Evolutionary conservation across 2,888 invertebrate genomes (phyloP).

Genomic region (Napeogenes inachia): DNA sequence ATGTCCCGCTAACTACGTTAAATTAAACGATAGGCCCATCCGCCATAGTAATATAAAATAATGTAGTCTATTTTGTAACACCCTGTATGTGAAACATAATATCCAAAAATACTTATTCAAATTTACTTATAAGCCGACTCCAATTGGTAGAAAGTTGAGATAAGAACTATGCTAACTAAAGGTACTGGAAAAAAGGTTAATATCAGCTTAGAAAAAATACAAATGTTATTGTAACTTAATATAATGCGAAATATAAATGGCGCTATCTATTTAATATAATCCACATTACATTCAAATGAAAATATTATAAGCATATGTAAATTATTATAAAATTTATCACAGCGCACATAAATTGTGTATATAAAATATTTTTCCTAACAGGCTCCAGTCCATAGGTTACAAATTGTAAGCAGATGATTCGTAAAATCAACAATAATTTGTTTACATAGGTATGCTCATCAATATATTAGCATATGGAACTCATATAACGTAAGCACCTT

Average conservation of each 20-base stretch:
- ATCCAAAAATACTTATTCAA: too few relatives aligned
- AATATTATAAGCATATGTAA: background rate
- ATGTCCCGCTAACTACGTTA: too few relatives aligned
- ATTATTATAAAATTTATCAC: background rate
- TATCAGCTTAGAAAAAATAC: conserved; percentile 1
- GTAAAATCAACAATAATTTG: conserved; percentile 10
- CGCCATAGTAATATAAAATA: too few relatives aligned
- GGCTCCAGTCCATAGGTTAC: background rate
- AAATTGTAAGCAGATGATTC: conserved; percentile 1
- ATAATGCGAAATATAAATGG: background rate
- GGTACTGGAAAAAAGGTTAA: background rate
- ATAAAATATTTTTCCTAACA: background rate
- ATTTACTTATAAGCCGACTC: too few relatives aligned
- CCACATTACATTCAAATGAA: conserved; percentile 5
- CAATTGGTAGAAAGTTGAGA: background rate
- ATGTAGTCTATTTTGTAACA: too few relatives aligned
- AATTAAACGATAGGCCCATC: too few relatives aligned
- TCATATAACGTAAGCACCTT: conserved; percentile 26
- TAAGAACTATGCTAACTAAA: background rate
- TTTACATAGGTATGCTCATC: conserved; percentile 21
- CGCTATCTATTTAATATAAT: background rate
- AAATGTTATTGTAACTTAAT: background rate
- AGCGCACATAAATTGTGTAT: background rate
- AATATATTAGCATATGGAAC: conserved; percentile 23
- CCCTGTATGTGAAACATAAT: too few relatives aligned